Percentiles rank a stretch among this genome's conserved stretches.
These are phyloP conservation scores for Caenorhabditis imperialis DNA, from an alignment of 2,888 invertebrate genomes.

Conservation along the genomic window DNA sequence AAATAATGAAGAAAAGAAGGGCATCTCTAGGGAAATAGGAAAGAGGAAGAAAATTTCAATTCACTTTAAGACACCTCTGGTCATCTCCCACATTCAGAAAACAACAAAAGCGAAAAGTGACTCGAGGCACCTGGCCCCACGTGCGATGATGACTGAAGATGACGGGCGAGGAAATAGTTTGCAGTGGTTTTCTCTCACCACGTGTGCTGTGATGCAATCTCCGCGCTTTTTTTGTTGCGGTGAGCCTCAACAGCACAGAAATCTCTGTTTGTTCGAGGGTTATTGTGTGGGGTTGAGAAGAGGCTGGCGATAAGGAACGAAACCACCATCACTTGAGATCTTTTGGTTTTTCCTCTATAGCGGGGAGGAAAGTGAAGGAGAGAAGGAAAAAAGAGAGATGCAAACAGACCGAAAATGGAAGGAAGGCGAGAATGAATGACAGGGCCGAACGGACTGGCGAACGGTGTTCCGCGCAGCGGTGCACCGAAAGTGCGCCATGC, in stretches of 20 bases:
- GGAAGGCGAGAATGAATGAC: neutral
- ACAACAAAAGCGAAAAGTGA: slow-evolving; percentile 14
- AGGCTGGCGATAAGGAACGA: neutral
- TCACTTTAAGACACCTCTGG: neutral
- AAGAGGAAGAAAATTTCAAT: neutral
- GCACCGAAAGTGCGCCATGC: no score
- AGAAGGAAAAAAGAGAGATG: neutral
- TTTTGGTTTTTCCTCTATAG: neutral
- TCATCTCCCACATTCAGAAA: slow-evolving; percentile 2
- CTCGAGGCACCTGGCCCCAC: slow-evolving; percentile 32
- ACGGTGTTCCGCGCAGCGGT: no score
- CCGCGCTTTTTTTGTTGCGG: no score
- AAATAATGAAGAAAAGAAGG: neutral
- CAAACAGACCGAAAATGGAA: neutral
- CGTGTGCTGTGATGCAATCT: slow-evolving; percentile 38
- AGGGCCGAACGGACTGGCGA: neutral
- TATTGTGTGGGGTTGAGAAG: slow-evolving; percentile 9
- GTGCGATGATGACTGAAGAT: slow-evolving; percentile 48
- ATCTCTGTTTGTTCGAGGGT: slow-evolving; percentile 27
- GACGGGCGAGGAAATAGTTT: slow-evolving; percentile 35
- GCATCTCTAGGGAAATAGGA: neutral
- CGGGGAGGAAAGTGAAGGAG: neutral
- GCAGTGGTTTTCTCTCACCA: slow-evolving; percentile 49
- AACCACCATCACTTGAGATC: slow-evolving; percentile 1
- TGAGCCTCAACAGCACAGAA: no score